Percentiles rank a stretch among this genome's conserved stretches.
These are phyloP conservation scores for Gobius niger DNA, from an alignment of 2,113 vertebrate genomes.

Conservation along the genomic window DNA sequence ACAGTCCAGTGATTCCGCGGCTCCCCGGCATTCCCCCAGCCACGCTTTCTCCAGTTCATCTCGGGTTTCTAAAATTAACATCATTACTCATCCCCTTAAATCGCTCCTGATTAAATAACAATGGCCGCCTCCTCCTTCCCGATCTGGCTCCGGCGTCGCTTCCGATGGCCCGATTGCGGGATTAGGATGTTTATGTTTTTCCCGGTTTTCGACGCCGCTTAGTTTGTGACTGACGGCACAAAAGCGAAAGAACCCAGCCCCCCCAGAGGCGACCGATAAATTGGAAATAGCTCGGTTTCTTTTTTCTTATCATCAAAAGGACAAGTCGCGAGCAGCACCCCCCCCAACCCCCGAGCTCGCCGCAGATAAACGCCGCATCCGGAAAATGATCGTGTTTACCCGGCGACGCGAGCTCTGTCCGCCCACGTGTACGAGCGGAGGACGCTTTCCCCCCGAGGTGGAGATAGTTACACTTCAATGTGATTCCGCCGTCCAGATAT, in stretches of 20 bases:
- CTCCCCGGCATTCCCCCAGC: constrained; percentile 21
- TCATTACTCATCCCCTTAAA: constrained; percentile 37
- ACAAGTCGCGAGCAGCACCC: constrained; percentile 37
- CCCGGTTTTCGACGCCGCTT: constrained; percentile 32
- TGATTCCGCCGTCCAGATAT: constrained; percentile 19
- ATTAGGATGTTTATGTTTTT: constrained; percentile 43
- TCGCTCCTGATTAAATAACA: constrained; percentile 38
- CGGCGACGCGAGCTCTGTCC: not conserved
- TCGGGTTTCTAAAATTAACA: constrained; percentile 48
- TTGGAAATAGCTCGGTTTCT: constrained; percentile 52
- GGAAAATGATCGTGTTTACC: constrained; percentile 14
- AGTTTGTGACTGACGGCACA: constrained; percentile 41
- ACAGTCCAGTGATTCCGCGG: constrained; percentile 37
- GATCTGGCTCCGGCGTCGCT: constrained; percentile 32
- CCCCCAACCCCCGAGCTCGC: constrained; percentile 35
- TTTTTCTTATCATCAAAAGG: constrained; percentile 66
- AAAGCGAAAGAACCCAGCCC: constrained; percentile 35
- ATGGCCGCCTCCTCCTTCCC: constrained; percentile 7
- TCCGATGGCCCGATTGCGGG: constrained; percentile 24
- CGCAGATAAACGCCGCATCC: constrained; percentile 41
- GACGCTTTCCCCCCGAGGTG: constrained; percentile 31
- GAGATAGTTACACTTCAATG: constrained; percentile 28
- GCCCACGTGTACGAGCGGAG: constrained; percentile 6
- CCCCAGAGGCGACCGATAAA: constrained; percentile 55
- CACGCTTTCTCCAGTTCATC: constrained; percentile 21